Base-by-base conservation (phyloP, 2,888 invertebrate species). In the Sepioteuthis lessoniana region DNA sequence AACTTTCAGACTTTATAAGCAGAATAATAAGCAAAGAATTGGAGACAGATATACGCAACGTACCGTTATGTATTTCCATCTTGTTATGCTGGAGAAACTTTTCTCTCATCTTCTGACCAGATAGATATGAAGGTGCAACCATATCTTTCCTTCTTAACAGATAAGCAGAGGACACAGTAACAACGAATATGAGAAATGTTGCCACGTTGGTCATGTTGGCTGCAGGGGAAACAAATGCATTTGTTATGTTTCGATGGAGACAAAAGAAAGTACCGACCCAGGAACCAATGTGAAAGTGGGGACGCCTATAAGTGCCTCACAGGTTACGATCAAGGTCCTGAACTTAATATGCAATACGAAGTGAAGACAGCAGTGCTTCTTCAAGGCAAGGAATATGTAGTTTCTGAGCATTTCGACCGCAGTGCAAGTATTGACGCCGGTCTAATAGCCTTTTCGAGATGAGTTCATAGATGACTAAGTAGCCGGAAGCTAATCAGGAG, bases 381-480 rank as follows among this genome's bases (percentile, higher is more conserved):
- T 35, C n/a, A n/a, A 76, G 76, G n/a, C 76, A 35, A 4, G n/a
- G n/a, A 3, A 76, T 76, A 76, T 76, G 76, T 76, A n/a, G n/a
- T 76, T n/a, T n/a, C 16, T 35, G 76, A 35, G 76, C n/a, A 35
- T n/a, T 76, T 76, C 76, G 76, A 76, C 76, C 76, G n/a, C 76
- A 16, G 76, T 13, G 76, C 76, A 76, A 76, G n/a, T 35, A 76
- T n/a, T 16, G 76, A 76, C n/a, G n/a, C 76, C 35, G 76, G 76
- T 76, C 76, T 76, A 76, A 76, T 76, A 76, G 76, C 76, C 76
- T n/a, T 76, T 76, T 31, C 76, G 76, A 76, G 76, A 76, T 76
- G 31, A n/a, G 76, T 76, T 76, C 76, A 76, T n/a, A 76, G 76
- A 35, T 76, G n/a, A 76, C n/a, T 35, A 76, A 76, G 76, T 76